Evolutionary conservation across 1,140 invertebrate genomes (phyloP).

Genomic region (Meloidogyne exigua): DNA sequence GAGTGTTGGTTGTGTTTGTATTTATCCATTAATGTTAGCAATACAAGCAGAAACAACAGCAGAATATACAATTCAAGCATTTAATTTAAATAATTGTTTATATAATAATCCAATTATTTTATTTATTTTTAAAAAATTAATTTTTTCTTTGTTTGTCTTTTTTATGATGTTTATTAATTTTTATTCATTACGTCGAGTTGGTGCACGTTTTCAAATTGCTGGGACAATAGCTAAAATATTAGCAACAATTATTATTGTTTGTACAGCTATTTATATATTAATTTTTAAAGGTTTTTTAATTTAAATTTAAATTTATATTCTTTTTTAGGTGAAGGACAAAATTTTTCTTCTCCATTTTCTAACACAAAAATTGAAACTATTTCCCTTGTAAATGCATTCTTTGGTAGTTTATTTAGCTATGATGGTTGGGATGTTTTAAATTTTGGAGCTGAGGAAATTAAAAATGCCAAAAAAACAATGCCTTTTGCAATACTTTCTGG

Average conservation of each 20-base stretch:
- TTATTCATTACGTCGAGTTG: conserved; percentile 51
- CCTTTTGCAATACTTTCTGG: conserved; percentile 52
- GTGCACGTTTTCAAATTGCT: conserved; percentile 50
- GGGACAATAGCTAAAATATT: conserved; percentile 50
- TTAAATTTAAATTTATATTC: conserved; percentile 17
- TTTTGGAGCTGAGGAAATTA: conserved; percentile 52
- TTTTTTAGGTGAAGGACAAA: conserved; percentile 3
- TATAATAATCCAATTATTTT: background rate
- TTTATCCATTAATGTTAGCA: conserved; percentile 41
- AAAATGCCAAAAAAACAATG: conserved; percentile 53
- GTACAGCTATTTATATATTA: conserved; percentile 51
- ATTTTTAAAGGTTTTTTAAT: conserved; percentile 27
- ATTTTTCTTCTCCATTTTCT: conserved; percentile 18
- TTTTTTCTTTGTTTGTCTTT: conserved; percentile 4
- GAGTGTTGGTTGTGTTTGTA: conserved; percentile 47
- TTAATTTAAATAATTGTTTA: background rate
- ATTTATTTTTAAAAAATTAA: conserved; percentile 20
- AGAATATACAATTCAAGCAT: conserved; percentile 16
- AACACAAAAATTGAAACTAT: conserved; percentile 18
- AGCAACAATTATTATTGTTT: conserved; percentile 45
- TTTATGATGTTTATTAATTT: conserved; percentile 48
- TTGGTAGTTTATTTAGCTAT: conserved; percentile 48
- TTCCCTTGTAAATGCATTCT: conserved; percentile 37
- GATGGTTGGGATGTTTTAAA: conserved; percentile 56
- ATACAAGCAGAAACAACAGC: conserved; percentile 19